phyloP scores from a whole-genome alignment of 2,113 vertebrate genomes.

The Pituophis catenifer region DNA sequence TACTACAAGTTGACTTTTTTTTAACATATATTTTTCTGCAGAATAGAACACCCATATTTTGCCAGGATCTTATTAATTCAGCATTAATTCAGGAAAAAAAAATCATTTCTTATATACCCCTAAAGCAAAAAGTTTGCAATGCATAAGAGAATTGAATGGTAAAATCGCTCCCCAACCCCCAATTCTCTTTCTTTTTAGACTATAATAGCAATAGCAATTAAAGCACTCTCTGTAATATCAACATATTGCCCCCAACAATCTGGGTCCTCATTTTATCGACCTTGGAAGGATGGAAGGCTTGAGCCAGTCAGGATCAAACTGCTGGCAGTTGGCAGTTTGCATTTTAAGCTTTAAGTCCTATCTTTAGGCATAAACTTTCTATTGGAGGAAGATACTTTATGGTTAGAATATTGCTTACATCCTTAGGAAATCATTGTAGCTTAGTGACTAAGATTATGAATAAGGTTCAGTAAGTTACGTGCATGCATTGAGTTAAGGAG shows the following conservation, averaged over 20 bases:
- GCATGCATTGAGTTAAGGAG: background rate
- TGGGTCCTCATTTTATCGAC: background rate
- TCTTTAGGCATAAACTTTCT: background rate
- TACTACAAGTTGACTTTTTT: slow-evolving; percentile 33
- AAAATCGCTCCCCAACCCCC: slow-evolving; percentile 2
- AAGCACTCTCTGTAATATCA: background rate
- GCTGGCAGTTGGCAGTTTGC: background rate
- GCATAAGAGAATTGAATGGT: slow-evolving; percentile 19
- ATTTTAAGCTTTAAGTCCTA: background rate
- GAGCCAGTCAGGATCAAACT: background rate
- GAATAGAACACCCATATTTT: slow-evolving; percentile 38
- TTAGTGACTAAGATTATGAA: background rate
- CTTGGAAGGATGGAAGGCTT: background rate
- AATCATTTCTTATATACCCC: slow-evolving; percentile 39
- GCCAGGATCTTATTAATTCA: slow-evolving; percentile 31
- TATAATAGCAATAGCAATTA: background rate
- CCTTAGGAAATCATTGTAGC: background rate
- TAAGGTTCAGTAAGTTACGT: background rate
- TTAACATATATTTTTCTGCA: slow-evolving; percentile 19
- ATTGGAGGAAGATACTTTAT: background rate
- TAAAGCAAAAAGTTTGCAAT: slow-evolving; percentile 26
- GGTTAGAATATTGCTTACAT: background rate
- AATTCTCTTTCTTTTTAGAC: slow-evolving; percentile 3
- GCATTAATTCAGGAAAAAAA: slow-evolving; percentile 44
- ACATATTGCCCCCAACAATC: background rate